These are phyloP conservation scores for Prolemur simus DNA, from an alignment of 2,113 vertebrate species.

Conservation along the genomic window DNA sequence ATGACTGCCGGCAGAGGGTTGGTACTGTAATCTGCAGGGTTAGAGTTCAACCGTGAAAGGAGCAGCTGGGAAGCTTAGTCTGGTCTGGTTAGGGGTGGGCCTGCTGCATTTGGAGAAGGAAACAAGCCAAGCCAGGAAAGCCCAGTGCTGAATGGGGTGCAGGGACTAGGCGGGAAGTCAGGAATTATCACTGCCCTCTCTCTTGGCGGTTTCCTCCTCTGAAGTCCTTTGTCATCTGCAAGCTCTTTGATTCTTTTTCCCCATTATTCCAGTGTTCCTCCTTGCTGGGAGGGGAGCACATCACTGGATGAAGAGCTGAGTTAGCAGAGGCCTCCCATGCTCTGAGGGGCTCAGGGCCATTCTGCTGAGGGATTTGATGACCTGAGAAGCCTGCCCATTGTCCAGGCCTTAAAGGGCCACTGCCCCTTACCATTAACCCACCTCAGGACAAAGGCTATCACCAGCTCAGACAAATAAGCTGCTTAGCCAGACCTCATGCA, in stretches of 20 bases:
- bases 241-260: slow-evolving; percentile 45
- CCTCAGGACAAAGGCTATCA: slow-evolving; percentile 77
- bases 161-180: not conserved
- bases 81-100: not conserved
- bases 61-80: not conserved
- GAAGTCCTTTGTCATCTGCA: slow-evolving; percentile 43
- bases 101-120: not conserved
- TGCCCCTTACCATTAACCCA: slow-evolving; percentile 81
- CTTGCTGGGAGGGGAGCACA: not conserved
- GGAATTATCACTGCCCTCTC: not conserved
- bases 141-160: not conserved
- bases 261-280: slow-evolving; percentile 44
- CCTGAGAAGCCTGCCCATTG: slow-evolving; percentile 74
- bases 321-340: slow-evolving; percentile 55
- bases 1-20: not conserved
- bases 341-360: slow-evolving; percentile 59
- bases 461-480: slow-evolving; percentile 81
- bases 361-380: slow-evolving; percentile 57
- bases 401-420: slow-evolving; percentile 73
- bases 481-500: slow-evolving; percentile 74
- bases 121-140: not conserved
- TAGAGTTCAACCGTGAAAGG: not conserved
- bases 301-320: not conserved
- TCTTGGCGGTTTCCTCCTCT: not conserved
- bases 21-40: not conserved